Evolutionary conservation across 2,797 vertebrate species (phyloP).

Genomic region (Chelidonichthys spinosus): DNA sequence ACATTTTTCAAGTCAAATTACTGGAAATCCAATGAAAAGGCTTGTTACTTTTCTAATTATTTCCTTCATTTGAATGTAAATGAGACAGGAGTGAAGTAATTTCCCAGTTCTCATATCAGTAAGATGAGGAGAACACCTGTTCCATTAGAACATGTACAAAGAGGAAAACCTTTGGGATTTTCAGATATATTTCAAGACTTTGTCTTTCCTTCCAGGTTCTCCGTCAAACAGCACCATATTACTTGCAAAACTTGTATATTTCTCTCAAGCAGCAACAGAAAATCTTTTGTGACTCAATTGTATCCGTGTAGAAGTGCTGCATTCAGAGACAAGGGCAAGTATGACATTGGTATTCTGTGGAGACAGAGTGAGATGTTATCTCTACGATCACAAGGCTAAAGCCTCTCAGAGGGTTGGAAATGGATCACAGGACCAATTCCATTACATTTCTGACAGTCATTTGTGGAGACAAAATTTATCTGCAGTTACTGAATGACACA

Average conservation of each 20-base stretch:
- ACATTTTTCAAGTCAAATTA: slow-evolving; percentile 51
- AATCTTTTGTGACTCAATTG: slow-evolving; percentile 35
- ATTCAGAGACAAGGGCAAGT: slow-evolving; percentile 37
- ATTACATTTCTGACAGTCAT: slow-evolving; percentile 65
- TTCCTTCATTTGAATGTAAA: slow-evolving; percentile 66
- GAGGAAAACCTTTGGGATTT: slow-evolving; percentile 56
- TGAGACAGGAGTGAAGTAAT: slow-evolving; percentile 57
- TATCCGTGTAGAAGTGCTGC: slow-evolving; percentile 44
- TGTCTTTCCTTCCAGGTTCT: slow-evolving; percentile 34
- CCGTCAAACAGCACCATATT: slow-evolving; percentile 2
- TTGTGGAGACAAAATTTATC: slow-evolving; percentile 60
- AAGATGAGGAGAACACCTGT: slow-evolving; percentile 65
- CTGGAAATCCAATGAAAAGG: slow-evolving; percentile 45
- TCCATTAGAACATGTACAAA: slow-evolving; percentile 63
- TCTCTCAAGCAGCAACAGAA: slow-evolving; percentile 32
- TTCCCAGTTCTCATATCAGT: slow-evolving; percentile 68
- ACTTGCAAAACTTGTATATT: slow-evolving; percentile 26
- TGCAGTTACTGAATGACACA: slow-evolving; percentile 43
- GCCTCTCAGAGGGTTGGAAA: slow-evolving; percentile 59
- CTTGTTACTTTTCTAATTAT: slow-evolving; percentile 47
- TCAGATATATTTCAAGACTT: slow-evolving; percentile 45
- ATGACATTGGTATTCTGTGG: slow-evolving; percentile 66
- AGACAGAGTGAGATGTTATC: slow-evolving; percentile 65
- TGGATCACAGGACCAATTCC: slow-evolving; percentile 68
- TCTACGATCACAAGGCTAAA: slow-evolving; percentile 57